Evolutionary conservation across 2,888 invertebrate genomes (phyloP).

Genomic region (Sclerodermus sp.): DNA sequence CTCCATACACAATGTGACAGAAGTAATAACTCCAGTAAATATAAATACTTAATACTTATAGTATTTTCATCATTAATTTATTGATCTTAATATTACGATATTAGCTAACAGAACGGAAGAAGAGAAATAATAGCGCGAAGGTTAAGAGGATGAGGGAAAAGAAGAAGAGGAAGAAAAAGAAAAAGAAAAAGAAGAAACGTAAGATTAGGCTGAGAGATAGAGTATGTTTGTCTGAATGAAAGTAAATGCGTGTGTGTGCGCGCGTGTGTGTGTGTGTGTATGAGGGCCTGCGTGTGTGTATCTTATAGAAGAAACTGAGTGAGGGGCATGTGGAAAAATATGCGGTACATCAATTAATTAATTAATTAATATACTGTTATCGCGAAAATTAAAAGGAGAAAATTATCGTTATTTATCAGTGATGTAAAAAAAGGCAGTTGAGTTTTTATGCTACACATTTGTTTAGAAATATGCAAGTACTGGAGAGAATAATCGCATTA

Average conservation of each 20-base stretch:
- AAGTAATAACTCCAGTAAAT: constrained; percentile 21
- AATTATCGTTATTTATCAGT: constrained; percentile 47
- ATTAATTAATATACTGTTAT: constrained; percentile 36
- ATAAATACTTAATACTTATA: constrained; percentile 51
- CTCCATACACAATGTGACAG: background rate
- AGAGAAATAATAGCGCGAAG: background rate
- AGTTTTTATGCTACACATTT: constrained; percentile 17
- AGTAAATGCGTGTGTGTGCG: too few species aligned
- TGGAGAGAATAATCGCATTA: too few species aligned
- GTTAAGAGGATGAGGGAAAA: constrained; percentile 3
- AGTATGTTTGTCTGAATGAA: too few species aligned
- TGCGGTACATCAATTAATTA: constrained; percentile 29
- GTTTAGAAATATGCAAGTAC: constrained; percentile 7
- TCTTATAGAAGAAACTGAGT: too few species aligned
- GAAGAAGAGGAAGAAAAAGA: constrained; percentile 6
- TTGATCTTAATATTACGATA: constrained; percentile 38
- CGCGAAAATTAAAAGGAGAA: constrained; percentile 32
- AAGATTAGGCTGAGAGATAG: too few species aligned
- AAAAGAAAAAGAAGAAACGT: constrained; percentile 12
- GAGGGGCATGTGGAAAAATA: too few species aligned
- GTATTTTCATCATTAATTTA: constrained; percentile 53
- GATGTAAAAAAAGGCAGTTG: constrained; percentile 24
- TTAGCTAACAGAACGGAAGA: background rate
- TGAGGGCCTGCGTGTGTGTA: too few species aligned
- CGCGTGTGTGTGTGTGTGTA: too few species aligned